Conservation (phyloP, 1,140 invertebrate genomes). For the Aphis craccivora region DNA sequence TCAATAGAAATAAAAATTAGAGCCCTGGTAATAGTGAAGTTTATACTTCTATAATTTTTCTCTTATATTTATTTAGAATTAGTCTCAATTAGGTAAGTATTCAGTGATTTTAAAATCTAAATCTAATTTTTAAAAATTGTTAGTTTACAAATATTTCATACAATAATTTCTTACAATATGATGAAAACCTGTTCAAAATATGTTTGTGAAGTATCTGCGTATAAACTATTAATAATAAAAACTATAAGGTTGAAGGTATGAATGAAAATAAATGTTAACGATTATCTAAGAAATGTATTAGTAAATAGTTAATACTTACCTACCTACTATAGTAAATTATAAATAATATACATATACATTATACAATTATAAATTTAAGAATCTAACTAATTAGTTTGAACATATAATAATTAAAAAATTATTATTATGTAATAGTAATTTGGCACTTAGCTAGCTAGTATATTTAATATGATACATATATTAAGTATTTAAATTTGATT, state of each 20-base stretch:
- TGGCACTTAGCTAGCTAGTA: neutral
- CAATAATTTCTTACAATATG: too few species aligned
- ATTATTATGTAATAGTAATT: conserved; percentile 4
- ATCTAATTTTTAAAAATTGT: too few species aligned
- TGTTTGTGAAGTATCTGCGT: too few species aligned
- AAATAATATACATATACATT: neutral
- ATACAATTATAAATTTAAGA: neutral
- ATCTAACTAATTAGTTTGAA: neutral
- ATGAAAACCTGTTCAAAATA: too few species aligned
- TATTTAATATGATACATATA: neutral
- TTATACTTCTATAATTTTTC: too few species aligned
- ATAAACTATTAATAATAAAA: neutral
- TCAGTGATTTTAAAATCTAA: too few species aligned
- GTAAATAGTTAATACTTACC: neutral
- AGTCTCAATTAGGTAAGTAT: too few species aligned
- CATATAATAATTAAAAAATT: neutral
- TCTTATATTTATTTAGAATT: too few species aligned
- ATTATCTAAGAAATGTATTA: neutral
- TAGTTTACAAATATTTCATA: too few species aligned
- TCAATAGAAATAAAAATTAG: too few species aligned
- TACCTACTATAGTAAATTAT: neutral
- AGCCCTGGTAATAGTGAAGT: too few species aligned
- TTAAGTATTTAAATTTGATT: neutral
- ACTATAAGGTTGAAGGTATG: neutral
- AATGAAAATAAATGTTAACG: neutral